A percentile compares a stretch with the other conserved stretches of the same genome.
Evolutionary conservation across 1,140 invertebrate species (phyloP).

Genomic region (Cherax quadricarinatus): DNA sequence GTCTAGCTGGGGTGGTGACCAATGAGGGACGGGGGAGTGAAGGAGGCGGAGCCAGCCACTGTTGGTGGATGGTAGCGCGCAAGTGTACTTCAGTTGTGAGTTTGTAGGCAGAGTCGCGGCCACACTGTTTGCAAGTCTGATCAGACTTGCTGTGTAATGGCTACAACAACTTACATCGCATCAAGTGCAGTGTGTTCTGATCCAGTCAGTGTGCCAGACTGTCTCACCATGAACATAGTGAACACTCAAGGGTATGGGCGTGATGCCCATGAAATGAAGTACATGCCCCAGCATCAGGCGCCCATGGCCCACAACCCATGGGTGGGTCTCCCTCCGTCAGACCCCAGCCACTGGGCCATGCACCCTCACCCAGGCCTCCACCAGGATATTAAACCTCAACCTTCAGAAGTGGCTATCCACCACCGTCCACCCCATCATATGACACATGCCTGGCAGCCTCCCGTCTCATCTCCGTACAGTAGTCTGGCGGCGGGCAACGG

Average conservation of each 20-base stretch:
- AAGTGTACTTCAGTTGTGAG: conserved; percentile 73
- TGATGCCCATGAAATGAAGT: conserved; percentile 90
- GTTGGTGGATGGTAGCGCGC: conserved; percentile 45
- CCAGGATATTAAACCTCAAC: conserved; percentile 78
- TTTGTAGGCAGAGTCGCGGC: conserved; percentile 71
- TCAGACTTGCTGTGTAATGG: conserved; percentile 72
- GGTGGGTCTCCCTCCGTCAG: conserved; percentile 86
- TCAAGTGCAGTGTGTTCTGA: conserved; percentile 74
- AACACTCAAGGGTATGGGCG: conserved; percentile 74
- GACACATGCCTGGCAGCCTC: conserved; percentile 88
- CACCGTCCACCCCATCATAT: conserved; percentile 80
- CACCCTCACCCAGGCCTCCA: conserved; percentile 77
- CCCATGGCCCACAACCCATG: conserved; percentile 87
- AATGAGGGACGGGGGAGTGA: neutral
- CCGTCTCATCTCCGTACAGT: conserved; percentile 88
- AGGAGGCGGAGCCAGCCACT: conserved; percentile 46
- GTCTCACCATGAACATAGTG: conserved; percentile 74
- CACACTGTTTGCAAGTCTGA: conserved; percentile 72
- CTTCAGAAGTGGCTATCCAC: conserved; percentile 78
- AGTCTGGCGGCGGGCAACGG: conserved; percentile 78
- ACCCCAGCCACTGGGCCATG: conserved; percentile 85
- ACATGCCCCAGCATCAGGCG: conserved; percentile 89
- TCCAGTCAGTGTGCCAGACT: conserved; percentile 74
- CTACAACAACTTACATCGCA: conserved; percentile 73
- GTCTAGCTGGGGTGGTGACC: neutral